A percentile compares a stretch with the other conserved stretches of the same genome.
Evolutionary conservation across 2,797 vertebrate genomes (phyloP).

Genomic region (Silurus aristotelis): DNA sequence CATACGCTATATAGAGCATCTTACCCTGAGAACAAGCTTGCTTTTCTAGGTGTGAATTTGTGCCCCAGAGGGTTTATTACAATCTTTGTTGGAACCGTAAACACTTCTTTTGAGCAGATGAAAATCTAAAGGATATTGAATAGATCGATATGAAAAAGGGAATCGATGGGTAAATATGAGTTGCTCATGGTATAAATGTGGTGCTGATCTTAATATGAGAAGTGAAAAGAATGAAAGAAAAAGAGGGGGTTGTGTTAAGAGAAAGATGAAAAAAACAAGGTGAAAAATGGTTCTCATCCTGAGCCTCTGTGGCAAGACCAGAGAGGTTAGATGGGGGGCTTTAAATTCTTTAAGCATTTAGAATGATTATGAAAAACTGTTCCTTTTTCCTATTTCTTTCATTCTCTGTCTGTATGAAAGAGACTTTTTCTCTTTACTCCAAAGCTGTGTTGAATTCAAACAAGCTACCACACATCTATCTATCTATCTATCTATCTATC

Average conservation of each 20-base stretch:
- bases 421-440: background rate
- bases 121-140: background rate
- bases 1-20: background rate
- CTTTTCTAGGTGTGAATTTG: background rate
- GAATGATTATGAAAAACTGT: conserved; percentile 8
- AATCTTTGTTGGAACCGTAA: background rate
- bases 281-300: conserved; percentile 4
- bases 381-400: background rate
- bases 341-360: conserved; percentile 14
- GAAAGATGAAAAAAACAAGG: background rate
- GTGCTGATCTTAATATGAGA: background rate
- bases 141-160: background rate
- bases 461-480: background rate
- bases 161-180: background rate
- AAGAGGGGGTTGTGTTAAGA: background rate
- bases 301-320: conserved; percentile 1
- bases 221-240: background rate
- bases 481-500: too few relatives aligned
- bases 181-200: background rate
- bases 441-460: conserved; percentile 5
- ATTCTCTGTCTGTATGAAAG: background rate
- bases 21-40: background rate
- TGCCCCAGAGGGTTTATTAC: background rate
- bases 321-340: background rate
- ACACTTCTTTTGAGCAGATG: background rate